Evolutionary conservation across 1,140 invertebrate genomes (phyloP), one percentile per base, ranked within the genome.

Genomic region (Bicyclus anynana): DNA sequence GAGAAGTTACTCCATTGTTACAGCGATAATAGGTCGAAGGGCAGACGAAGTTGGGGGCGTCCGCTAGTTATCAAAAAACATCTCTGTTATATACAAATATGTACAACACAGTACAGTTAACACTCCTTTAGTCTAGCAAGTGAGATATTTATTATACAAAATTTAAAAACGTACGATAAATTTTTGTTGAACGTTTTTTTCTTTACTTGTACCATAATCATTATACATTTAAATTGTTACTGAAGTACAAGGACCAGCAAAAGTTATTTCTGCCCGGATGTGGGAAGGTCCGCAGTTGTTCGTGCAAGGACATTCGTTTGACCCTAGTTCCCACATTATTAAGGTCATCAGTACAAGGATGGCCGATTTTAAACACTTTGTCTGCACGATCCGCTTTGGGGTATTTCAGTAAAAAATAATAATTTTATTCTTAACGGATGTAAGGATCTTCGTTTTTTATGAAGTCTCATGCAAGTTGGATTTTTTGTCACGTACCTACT

Each of bases 321-420:
- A 59, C 76, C 65, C 57, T 65, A 61, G 69, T 81, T 77, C 74
- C 65, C 72, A 70, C 72, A 75, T 65, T 63, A 66, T 69, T 65
- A 76, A 74, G 69, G 69, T 67, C 72, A 70, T 64, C 55, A 52
- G 33, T 51, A 67, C 27, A 44, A 53, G 53, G 62, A 65, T 61
- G 58, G 44, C 17, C 44, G 29, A 33, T 18, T 59, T 53, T 56
- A 60, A 61, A 38, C 44, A 60, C 58, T 27, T 58, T 16, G 53
- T 46, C 17, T 38, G 56, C 63, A 65, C 63, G 59, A 58, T 61
- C 53, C 56, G 55, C 55, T 53, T 54, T 58, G 20, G 54, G 53
- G 42, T 50, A 56, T 54, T 44, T 60, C 20, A 18, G 17, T 17
- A 21, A 44, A 40, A 42, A 21, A 44, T 44, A 20, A 20, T 21